Evolutionary conservation across 2,113 vertebrate genomes (phyloP).

Genomic region (Haliaeetus leucogaster): DNA sequence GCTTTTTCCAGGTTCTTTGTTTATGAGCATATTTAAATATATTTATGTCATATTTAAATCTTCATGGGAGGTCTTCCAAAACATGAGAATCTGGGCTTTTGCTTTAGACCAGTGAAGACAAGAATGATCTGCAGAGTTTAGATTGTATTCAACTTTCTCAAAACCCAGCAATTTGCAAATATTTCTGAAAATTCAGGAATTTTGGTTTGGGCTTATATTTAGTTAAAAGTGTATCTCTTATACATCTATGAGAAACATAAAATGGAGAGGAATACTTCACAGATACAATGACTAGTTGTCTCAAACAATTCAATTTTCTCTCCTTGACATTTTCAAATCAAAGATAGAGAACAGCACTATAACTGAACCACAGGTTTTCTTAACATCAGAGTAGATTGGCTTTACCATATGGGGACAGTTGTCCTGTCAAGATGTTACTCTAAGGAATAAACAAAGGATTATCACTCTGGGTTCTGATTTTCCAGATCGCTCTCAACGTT

Average conservation of each 20-base stretch:
- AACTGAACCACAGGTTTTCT: neutral
- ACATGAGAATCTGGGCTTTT: neutral
- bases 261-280: neutral
- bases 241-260: neutral
- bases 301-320: neutral
- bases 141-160: neutral
- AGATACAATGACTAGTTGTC: rapidly evolving
- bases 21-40: neutral
- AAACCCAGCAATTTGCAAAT: neutral
- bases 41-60: neutral
- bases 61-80: neutral
- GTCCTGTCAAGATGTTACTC: neutral
- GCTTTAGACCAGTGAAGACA: neutral
- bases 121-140: neutral
- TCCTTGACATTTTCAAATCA: neutral
- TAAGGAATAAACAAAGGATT: neutral
- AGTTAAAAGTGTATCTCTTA: neutral
- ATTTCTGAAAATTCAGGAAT: neutral
- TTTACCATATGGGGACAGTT: neutral
- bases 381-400: neutral
- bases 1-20: neutral
- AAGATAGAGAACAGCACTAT: neutral
- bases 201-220: neutral
- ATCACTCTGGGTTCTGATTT: neutral
- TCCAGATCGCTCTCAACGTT: neutral